phyloP scores from a whole-genome alignment of 1,140 invertebrate species.

The Papilio glaucus region DNA sequence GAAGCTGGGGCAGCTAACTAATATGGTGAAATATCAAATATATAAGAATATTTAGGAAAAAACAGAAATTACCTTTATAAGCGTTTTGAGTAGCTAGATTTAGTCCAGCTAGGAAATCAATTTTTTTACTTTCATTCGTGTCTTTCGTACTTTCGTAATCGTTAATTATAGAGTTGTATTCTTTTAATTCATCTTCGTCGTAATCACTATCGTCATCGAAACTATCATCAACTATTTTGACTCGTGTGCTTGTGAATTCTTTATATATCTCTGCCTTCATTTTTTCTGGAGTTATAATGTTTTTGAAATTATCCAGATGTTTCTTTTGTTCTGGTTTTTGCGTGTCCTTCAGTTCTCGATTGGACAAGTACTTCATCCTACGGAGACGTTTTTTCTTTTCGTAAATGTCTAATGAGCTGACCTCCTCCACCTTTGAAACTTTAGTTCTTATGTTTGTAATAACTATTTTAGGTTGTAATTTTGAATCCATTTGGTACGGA shows the following conservation, averaged over 20 bases:
- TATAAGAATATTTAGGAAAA: constrained; percentile 2
- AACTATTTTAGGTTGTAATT: constrained; percentile 70
- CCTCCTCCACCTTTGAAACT: constrained; percentile 60
- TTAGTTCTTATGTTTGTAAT: constrained; percentile 68
- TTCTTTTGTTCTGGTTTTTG: constrained; percentile 64
- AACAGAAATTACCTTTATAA: constrained; percentile 64
- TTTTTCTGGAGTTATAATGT: constrained; percentile 76
- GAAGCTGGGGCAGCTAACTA: no score
- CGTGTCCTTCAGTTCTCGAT: constrained; percentile 57
- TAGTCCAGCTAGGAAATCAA: constrained; percentile 72
- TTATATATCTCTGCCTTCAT: constrained; percentile 73
- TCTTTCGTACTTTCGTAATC: constrained; percentile 53
- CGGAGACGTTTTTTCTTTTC: constrained; percentile 70
- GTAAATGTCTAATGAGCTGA: constrained; percentile 76
- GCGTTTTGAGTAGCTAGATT: constrained; percentile 62
- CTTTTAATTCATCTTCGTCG: constrained; percentile 64
- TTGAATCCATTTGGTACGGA: constrained; percentile 71
- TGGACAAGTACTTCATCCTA: constrained; percentile 65
- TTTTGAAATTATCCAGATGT: constrained; percentile 48
- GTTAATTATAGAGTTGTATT: constrained; percentile 67
- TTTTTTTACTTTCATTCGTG: constrained; percentile 50
- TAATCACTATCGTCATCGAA: constrained; percentile 74
- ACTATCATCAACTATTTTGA: constrained; percentile 49
- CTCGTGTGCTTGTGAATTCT: constrained; percentile 64
- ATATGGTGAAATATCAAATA: no score